Conservation (phyloP, 2,888 invertebrate genomes). For the Dasysyrphus albostriatus region DNA sequence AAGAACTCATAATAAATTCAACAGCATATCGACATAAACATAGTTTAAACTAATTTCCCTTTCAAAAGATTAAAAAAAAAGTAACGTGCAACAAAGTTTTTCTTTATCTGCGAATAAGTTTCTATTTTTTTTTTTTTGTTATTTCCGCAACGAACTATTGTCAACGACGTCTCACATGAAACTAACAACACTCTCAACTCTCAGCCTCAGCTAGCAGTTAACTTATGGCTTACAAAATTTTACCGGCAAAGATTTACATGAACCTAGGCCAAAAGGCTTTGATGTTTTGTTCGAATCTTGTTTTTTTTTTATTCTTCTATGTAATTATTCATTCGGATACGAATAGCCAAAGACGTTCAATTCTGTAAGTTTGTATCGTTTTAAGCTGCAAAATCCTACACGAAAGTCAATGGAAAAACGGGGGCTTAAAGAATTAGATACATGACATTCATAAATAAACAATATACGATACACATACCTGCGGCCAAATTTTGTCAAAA, state of each 20-base stretch:
- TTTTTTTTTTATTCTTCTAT: neutral
- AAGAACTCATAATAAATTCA: slow-evolving; percentile 31
- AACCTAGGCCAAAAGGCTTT: slow-evolving; percentile 8
- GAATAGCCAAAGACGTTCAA: slow-evolving; percentile 4
- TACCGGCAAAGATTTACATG: slow-evolving; percentile 15
- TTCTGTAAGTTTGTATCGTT: slow-evolving; percentile 16
- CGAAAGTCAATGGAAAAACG: neutral
- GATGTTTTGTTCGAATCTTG: neutral
- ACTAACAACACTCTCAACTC: slow-evolving; percentile 46
- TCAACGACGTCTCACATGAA: slow-evolving; percentile 58
- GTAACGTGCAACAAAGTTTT: neutral
- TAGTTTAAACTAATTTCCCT: slow-evolving; percentile 24
- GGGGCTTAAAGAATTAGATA: slow-evolving; percentile 9
- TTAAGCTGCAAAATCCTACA: neutral
- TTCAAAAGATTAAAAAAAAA: slow-evolving; percentile 15
- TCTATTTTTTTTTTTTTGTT: neutral
- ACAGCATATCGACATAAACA: neutral
- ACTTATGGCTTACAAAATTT: slow-evolving; percentile 33
- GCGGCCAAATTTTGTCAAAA: slow-evolving; percentile 7
- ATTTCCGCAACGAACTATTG: slow-evolving; percentile 31
- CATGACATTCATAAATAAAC: neutral
- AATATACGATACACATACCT: too few relatives aligned
- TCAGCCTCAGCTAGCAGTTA: slow-evolving; percentile 17
- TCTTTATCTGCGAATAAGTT: neutral
- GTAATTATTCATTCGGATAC: neutral